These are phyloP conservation scores for Pachyuromys duprasi DNA, from an alignment of 2,797 vertebrate genomes.

Conservation along the genomic window DNA sequence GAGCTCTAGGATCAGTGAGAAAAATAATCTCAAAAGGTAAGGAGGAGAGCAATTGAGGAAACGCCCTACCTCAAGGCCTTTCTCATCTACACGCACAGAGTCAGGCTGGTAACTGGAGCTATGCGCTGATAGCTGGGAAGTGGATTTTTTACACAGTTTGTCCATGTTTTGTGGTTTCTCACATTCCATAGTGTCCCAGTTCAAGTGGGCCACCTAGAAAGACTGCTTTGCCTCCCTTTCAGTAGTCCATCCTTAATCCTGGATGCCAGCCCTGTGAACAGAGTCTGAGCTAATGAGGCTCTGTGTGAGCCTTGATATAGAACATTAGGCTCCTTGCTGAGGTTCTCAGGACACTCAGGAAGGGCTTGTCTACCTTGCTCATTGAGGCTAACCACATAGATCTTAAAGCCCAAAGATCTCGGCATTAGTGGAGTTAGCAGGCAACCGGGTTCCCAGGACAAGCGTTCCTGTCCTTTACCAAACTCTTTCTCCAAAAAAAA, in stretches of 20 bases:
- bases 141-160: not conserved
- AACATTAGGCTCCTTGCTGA: not conserved
- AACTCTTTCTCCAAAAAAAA: not conserved
- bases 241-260: not conserved
- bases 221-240: not conserved
- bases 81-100: not conserved
- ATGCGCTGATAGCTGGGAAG: not conserved
- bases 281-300: not conserved
- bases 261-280: not conserved
- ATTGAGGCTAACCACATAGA: not conserved
- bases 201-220: not conserved
- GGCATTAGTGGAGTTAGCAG: not conserved
- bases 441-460: not conserved
- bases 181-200: not conserved
- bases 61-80: not conserved
- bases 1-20: not conserved
- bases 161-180: not conserved
- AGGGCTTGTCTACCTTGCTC: not conserved
- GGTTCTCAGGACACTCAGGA: not conserved
- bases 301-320: not conserved
- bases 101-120: not conserved
- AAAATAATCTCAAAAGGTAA: not conserved
- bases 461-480: not conserved
- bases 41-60: not conserved
- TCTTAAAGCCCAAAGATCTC: not conserved